Base-by-base conservation (phyloP, 2,888 invertebrate species). In the Chrysolina haemoptera region DNA sequence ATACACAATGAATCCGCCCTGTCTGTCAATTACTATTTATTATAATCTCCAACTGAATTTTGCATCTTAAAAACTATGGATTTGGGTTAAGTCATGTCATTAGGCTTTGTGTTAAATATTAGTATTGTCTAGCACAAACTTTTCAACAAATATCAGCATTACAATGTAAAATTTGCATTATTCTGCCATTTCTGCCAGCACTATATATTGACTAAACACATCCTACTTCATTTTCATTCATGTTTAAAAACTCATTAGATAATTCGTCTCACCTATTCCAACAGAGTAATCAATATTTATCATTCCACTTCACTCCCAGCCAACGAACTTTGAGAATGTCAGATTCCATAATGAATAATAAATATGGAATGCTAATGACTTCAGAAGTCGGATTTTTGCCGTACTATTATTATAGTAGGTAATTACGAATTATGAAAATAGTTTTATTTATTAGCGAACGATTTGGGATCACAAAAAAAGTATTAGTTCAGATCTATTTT, bases 281-380 rank as follows among this genome's bases (percentile, higher is more conserved):
- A 9, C n/a, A 16, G 16, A 48, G 48, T n/a, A 48, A 48, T 48
- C 48, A 48, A 48, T 48, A 48, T 48, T 48, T 48, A 48, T 48
- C 48, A 48, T 48, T 48, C 48, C 48, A 48, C 48, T 48, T 48
- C 48, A 48, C 16, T 48, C 16, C 16, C 48, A 48, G 48, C 48
- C 48, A 48, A 48, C 48, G 48, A 48, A 16, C 48, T 48, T 48
- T 48, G 16, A 48, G 48, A 48, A 10, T 48, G 48, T 48, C 48
- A n/a, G 48, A 8, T 48, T 48, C 8, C 10, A 48, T 48, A 48
- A 16, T 48, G 48, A 48, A n/a, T 48, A 48, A 48, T 48, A 48
- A 48, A 48, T 16, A 48, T 48, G 16, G 16, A 48, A 48, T 48
- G 48, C 48, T 48, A 48, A 48, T 48, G 48, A 48, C 48, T 48